These are phyloP conservation scores for Tyrannus savana DNA, from an alignment of 2,113 vertebrate genomes.

Conservation along the genomic window DNA sequence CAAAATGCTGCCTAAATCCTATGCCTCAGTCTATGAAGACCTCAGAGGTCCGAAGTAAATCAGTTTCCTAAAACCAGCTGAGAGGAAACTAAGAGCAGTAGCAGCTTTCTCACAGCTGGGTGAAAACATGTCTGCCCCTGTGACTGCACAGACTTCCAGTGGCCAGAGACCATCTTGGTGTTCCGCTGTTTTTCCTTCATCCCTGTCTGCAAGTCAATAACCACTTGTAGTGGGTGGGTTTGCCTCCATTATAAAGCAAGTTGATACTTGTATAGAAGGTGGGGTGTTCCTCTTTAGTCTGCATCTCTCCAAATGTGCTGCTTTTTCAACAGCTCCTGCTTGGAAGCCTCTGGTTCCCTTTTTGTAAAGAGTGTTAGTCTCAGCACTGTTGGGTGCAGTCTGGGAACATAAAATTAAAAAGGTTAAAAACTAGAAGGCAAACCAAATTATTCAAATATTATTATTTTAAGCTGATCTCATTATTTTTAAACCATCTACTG, in stretches of 20 bases:
- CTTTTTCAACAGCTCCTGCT: not conserved
- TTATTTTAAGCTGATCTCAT: not conserved
- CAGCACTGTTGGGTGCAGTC: not conserved
- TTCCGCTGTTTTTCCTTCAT: not conserved
- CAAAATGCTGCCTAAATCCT: not conserved
- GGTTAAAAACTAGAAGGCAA: not conserved
- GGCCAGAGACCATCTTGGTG: not conserved
- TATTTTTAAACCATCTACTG: not conserved
- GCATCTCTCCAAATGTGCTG: not conserved
- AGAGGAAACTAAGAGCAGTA: not conserved
- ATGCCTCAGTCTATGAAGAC: not conserved
- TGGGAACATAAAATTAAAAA: not conserved
- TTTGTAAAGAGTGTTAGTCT: not conserved
- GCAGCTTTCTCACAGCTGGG: not conserved
- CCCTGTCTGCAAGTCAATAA: not conserved
- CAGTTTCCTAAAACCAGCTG: not conserved
- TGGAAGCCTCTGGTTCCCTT: not conserved
- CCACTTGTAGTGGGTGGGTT: not conserved
- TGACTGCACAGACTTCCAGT: not conserved
- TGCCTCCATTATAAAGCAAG: not conserved
- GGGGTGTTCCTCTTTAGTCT: not conserved
- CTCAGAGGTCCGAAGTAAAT: not conserved
- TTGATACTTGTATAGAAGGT: not conserved
- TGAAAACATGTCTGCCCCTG: fast-evolving
- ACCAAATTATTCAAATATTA: not conserved